Evolutionary conservation across 2,888 invertebrate species (phyloP).

Genomic region (Molanna angustata): DNA sequence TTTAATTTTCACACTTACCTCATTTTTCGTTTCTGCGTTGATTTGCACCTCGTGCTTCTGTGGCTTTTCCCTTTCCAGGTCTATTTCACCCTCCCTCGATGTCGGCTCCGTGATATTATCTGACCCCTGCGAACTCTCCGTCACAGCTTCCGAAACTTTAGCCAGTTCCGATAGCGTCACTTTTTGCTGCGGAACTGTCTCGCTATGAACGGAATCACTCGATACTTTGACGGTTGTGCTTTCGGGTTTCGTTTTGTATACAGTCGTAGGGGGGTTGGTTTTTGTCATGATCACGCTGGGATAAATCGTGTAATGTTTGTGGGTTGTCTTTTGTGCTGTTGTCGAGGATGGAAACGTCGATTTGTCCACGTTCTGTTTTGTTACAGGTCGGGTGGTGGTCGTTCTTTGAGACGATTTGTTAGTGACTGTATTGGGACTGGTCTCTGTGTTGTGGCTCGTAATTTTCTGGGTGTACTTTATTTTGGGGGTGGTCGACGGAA

Average conservation of each 20-base stretch:
- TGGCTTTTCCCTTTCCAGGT: conserved; percentile 51
- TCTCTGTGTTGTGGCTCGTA: conserved; percentile 9
- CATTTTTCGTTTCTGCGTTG: conserved; percentile 56
- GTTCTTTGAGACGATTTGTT: conserved; percentile 39
- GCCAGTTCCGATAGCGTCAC: conserved; percentile 44
- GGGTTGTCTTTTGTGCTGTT: conserved; percentile 41
- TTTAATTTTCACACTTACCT: too few relatives aligned
- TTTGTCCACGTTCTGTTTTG: conserved; percentile 40
- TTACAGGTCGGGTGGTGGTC: conserved; percentile 37
- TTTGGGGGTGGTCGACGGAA: conserved; percentile 28
- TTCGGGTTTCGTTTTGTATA: conserved; percentile 51
- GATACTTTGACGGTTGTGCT: conserved; percentile 19
- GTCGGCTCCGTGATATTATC: conserved; percentile 47
- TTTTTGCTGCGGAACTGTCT: conserved; percentile 37
- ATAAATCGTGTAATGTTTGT: conserved; percentile 56
- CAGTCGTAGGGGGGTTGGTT: conserved; percentile 48
- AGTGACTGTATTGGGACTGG: conserved; percentile 6
- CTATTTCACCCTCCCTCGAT: conserved; percentile 52
- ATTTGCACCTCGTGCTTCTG: conserved; percentile 51
- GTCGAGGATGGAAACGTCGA: conserved; percentile 38
- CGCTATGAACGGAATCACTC: conserved; percentile 37
- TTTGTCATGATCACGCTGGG: conserved; percentile 48
- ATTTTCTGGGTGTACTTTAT: conserved; percentile 29
- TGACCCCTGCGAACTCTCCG: conserved; percentile 39
- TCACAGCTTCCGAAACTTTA: conserved; percentile 43